These are phyloP conservation scores for Coregonus ussuriensis DNA, from an alignment of 2,797 vertebrate species.

Conservation along the genomic window DNA sequence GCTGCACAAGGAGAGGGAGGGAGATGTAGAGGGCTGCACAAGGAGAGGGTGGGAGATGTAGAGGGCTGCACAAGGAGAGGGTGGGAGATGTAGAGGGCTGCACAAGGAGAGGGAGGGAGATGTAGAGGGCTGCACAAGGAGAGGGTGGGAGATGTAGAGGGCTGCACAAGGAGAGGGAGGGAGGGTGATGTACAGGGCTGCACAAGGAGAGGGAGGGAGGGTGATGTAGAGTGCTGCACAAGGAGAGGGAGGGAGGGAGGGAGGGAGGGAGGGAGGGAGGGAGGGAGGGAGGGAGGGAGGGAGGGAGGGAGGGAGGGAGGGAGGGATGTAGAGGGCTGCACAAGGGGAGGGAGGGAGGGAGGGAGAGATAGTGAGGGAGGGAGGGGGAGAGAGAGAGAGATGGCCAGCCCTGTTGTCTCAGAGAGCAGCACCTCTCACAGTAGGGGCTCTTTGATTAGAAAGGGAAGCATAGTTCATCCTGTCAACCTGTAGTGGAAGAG, in stretches of 20 bases:
- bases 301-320: background rate
- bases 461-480: slow-evolving; percentile 47
- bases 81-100: too few species aligned
- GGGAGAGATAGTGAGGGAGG: background rate
- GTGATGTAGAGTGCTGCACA: too few species aligned
- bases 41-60: too few species aligned
- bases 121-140: too few species aligned
- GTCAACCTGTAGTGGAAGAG: slow-evolving; percentile 28
- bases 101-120: too few species aligned
- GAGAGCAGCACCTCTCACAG: slow-evolving; percentile 18
- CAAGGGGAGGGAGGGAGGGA: too few species aligned
- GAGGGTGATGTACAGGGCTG: too few species aligned
- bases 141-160: too few species aligned
- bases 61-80: background rate
- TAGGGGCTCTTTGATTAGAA: slow-evolving; percentile 39
- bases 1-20: too few species aligned
- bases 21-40: too few species aligned
- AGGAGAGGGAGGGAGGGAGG: background rate
- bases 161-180: too few species aligned
- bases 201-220: too few species aligned
- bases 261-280: background rate
- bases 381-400: background rate
- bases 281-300: background rate
- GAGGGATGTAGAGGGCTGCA: background rate
- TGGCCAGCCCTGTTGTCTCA: slow-evolving; percentile 21